Percentiles rank a stretch among this genome's conserved stretches.
Evolutionary conservation across 1,140 invertebrate genomes (phyloP).

Genomic region (Drosophila ficusphila): DNA sequence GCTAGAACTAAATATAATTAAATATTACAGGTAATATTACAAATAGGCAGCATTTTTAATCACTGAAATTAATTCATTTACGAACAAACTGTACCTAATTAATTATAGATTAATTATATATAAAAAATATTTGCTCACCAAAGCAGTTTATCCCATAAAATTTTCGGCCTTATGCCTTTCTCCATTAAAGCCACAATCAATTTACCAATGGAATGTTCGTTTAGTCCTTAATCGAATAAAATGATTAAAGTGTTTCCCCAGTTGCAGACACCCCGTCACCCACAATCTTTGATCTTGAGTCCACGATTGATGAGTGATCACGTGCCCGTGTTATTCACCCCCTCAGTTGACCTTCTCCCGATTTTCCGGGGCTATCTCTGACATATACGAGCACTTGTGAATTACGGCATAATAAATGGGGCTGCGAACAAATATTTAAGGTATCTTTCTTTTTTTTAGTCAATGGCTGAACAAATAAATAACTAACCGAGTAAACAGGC

Average conservation of each 20-base stretch:
- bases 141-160: background rate
- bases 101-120: too few relatives aligned
- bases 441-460: slow-evolving; percentile 54
- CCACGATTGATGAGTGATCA: slow-evolving; percentile 36
- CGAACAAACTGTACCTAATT: too few relatives aligned
- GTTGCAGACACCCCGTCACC: slow-evolving; percentile 7
- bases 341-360: slow-evolving; percentile 29
- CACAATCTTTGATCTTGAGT: slow-evolving; percentile 20
- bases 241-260: slow-evolving; percentile 25
- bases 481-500: slow-evolving; percentile 40
- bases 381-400: slow-evolving; percentile 71
- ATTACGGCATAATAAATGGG: slow-evolving; percentile 68
- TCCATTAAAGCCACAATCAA: background rate
- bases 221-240: slow-evolving; percentile 30
- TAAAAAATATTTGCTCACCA: background rate
- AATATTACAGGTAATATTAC: too few relatives aligned
- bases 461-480: slow-evolving; percentile 62
- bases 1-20: background rate
- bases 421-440: slow-evolving; percentile 51
- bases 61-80: too few relatives aligned
- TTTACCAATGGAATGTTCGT: slow-evolving; percentile 19
- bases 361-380: slow-evolving; percentile 57
- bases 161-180: background rate
- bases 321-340: slow-evolving; percentile 40
- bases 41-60: too few relatives aligned